phyloP scores from a whole-genome alignment of 2,888 invertebrate genomes.

The Ophion costatus region DNA sequence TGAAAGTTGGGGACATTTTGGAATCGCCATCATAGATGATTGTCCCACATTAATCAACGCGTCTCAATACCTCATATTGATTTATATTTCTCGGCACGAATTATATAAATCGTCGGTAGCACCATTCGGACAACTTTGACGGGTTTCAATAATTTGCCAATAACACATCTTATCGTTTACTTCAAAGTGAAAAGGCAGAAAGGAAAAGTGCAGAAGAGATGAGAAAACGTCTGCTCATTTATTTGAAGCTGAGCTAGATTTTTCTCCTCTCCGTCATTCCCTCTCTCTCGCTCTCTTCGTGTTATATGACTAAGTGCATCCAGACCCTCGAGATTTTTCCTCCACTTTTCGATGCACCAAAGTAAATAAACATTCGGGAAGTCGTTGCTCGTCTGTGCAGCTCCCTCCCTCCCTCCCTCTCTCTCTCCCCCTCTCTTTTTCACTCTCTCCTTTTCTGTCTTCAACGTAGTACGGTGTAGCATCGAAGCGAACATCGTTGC shows the following conservation, averaged over 20 bases:
- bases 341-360: conserved; percentile 21
- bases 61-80: neutral
- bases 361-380: conserved; percentile 55
- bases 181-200: neutral
- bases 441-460: neutral
- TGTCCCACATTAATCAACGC: neutral
- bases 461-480: neutral
- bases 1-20: too few species aligned
- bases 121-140: neutral
- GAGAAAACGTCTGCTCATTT: neutral
- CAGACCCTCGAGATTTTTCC: conserved; percentile 39
- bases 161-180: neutral
- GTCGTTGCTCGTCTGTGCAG: conserved; percentile 32
- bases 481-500: conserved; percentile 34
- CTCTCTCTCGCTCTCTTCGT: neutral
- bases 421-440: neutral
- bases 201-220: neutral
- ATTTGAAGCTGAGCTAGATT: neutral
- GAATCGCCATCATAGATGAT: too few species aligned
- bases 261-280: neutral
- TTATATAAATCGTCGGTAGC: neutral
- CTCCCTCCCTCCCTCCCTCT: neutral
- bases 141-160: neutral
- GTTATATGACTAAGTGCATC: conserved; percentile 24
- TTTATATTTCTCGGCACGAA: neutral